Conservation (phyloP, 1,140 invertebrate species). For the Bombus confusus region DNA sequence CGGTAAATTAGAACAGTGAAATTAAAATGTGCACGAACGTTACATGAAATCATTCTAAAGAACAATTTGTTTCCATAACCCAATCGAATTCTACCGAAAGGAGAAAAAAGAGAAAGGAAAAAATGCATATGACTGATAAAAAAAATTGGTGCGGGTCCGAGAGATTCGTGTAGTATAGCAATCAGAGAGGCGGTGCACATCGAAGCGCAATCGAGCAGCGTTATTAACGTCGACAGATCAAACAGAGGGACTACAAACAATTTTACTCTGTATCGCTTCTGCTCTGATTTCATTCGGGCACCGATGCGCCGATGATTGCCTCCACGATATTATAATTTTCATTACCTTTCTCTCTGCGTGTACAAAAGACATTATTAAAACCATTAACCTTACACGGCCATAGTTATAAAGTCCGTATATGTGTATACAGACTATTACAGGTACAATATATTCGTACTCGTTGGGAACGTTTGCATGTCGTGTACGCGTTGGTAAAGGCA, state of each 20-base stretch:
- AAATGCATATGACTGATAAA: background rate
- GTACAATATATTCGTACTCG: background rate
- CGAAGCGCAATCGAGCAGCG: constrained; percentile 3
- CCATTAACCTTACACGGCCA: background rate
- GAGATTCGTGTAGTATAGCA: background rate
- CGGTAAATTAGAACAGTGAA: background rate
- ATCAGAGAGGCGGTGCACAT: background rate
- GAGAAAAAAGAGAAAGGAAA: background rate
- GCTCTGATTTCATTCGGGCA: constrained; percentile 23
- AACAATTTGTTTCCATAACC: background rate
- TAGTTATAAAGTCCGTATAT: background rate
- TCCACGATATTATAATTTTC: constrained; percentile 48
- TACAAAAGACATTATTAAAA: constrained; percentile 38
- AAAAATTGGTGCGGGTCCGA: background rate
- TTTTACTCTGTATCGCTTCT: background rate
- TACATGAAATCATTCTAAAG: background rate
- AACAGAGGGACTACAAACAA: constrained; percentile 34
- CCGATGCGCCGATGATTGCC: constrained; percentile 13
- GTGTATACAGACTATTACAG: background rate
- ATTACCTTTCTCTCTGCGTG: constrained; percentile 5
- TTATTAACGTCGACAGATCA: constrained; percentile 39
- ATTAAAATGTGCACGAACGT: background rate
- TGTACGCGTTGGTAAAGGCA: background rate
- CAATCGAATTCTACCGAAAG: background rate
- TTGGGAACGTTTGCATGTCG: background rate